Evolutionary conservation across 2,888 invertebrate genomes (phyloP).

Genomic region (Tryphoninae sp.): DNA sequence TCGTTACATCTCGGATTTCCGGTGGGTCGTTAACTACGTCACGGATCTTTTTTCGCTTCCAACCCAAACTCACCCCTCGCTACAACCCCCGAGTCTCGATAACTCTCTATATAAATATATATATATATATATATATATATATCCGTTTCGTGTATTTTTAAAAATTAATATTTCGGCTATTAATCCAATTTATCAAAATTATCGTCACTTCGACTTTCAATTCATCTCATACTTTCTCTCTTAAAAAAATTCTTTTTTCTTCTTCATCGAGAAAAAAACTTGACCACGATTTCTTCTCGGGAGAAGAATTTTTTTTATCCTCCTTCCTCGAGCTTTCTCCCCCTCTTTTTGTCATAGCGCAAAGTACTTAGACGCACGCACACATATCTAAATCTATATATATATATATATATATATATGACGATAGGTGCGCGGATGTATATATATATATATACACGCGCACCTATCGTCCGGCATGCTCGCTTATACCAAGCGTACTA

Average conservation of each 20-base stretch:
- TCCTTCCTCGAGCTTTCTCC: neutral
- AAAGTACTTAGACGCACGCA: conserved; percentile 3
- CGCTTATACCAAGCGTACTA: conserved; percentile 38
- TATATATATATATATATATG: neutral
- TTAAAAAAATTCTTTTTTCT: too few relatives aligned
- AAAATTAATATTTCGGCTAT: neutral
- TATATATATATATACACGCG: neutral
- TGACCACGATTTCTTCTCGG: neutral
- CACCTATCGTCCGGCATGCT: conserved; percentile 14
- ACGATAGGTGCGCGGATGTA: neutral
- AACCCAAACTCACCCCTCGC: neutral
- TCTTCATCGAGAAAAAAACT: neutral
- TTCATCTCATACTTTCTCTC: neutral
- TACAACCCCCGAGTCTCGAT: neutral
- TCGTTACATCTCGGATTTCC: conserved; percentile 33
- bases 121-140: too few relatives aligned
- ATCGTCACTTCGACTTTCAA: neutral
- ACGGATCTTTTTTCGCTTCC: neutral
- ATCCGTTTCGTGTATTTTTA: neutral
- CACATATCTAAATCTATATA: neutral
- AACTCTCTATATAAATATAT: neutral
- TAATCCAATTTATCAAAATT: neutral
- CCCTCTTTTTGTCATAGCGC: neutral
- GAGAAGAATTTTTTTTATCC: neutral
- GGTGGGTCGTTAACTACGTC: neutral